Evolutionary conservation across 37 sponge, comb jelly and placozoan genomes (phyloP).

Genomic region (Spongia lamella): DNA sequence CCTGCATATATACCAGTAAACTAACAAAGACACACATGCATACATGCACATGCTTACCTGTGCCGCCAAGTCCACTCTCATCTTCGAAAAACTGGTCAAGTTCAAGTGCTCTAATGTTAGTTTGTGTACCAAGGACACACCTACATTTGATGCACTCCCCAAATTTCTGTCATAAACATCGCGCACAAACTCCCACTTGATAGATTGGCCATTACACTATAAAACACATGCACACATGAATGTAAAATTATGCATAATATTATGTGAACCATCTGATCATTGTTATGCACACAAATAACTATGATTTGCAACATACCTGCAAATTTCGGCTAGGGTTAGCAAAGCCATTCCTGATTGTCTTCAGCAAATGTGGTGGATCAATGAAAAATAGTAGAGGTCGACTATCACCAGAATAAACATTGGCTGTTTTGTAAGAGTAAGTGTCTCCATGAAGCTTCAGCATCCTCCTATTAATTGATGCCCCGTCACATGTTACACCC

Average conservation of each 20-base stretch:
- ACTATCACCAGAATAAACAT: too few relatives aligned
- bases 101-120: too few relatives aligned
- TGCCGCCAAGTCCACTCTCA: too few relatives aligned
- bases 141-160: background rate
- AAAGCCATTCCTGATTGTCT: background rate
- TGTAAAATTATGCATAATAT: background rate
- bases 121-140: too few relatives aligned
- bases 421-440: too few relatives aligned
- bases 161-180: background rate
- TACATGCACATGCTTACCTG: too few relatives aligned
- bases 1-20: background rate
- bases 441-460: too few relatives aligned
- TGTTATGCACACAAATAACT: too few relatives aligned
- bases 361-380: background rate
- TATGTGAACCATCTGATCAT: too few relatives aligned
- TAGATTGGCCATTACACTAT: slow-evolving; percentile 3
- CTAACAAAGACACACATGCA: background rate
- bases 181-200: background rate
- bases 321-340: background rate
- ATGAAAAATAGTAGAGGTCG: background rate
- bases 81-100: too few relatives aligned
- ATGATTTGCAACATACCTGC: slow-evolving; percentile 6
- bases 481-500: too few relatives aligned
- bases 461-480: slow-evolving; percentile 3
- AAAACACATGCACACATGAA: background rate